These are phyloP conservation scores for Sepiola atlantica DNA, from an alignment of 2,888 invertebrate species.

Conservation along the genomic window DNA sequence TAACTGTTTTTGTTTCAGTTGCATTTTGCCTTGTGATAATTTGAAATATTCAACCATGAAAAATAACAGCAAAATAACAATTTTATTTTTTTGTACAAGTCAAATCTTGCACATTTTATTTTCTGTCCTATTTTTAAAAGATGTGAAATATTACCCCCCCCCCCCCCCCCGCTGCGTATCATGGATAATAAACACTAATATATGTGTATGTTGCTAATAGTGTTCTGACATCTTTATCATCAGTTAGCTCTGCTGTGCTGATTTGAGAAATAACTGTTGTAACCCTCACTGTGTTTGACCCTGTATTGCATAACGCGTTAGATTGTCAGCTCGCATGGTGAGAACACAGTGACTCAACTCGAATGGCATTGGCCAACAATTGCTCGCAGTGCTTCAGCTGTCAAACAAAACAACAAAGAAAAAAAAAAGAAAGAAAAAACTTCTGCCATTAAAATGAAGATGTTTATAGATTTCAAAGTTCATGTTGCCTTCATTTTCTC, in stretches of 20 bases:
- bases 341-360: not conserved
- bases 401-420: not conserved
- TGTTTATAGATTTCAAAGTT: not conserved
- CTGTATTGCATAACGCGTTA: not conserved
- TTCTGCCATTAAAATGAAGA: not conserved
- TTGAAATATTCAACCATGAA: no score
- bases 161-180: no score
- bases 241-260: not conserved
- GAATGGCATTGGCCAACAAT: not conserved
- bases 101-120: no score
- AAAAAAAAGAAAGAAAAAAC: not conserved
- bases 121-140: no score
- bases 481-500: not conserved
- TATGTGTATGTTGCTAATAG: not conserved
- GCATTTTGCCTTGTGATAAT: no score
- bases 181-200: no score
- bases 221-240: slow-evolving; percentile 3
- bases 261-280: not conserved
- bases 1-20: no score
- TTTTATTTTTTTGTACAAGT: no score
- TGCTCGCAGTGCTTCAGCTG: not conserved
- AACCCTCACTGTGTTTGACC: not conserved
- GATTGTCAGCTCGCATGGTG: not conserved
- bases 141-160: no score
- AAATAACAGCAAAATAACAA: no score